Evolutionary conservation across 2,113 vertebrate genomes (phyloP).

Genomic region (Dasyornis broadbenti): DNA sequence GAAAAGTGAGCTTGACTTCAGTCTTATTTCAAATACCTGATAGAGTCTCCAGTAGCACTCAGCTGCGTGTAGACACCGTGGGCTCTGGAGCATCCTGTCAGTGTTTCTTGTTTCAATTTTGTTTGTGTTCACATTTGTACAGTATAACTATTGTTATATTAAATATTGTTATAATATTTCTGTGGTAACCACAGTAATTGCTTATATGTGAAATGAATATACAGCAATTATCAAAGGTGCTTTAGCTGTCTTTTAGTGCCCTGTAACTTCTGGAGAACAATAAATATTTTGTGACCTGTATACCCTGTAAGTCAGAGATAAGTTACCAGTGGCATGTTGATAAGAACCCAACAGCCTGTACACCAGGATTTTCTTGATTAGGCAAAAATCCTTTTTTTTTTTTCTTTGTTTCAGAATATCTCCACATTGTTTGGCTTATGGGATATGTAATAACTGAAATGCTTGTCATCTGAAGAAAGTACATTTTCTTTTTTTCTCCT

Average conservation of each 20-base stretch:
- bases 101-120: not conserved
- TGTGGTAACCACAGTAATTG: not conserved
- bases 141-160: not conserved
- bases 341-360: not conserved
- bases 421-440: not conserved
- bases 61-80: not conserved
- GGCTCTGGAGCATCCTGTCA: not conserved
- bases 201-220: not conserved
- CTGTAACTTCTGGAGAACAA: not conserved
- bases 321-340: not conserved
- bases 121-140: not conserved
- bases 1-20: not conserved
- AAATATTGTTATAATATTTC: not conserved
- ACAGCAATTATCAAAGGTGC: not conserved
- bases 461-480: not conserved
- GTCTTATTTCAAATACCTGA: not conserved
- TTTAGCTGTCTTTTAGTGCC: not conserved
- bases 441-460: not conserved
- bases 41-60: not conserved
- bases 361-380: not conserved
- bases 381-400: not conserved
- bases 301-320: not conserved
- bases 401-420: not conserved
- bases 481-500: rapidly evolving
- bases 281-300: not conserved